Base-by-base conservation (phyloP, 92 coral and sea anemone genomes). In the Palythoa grandis region DNA sequence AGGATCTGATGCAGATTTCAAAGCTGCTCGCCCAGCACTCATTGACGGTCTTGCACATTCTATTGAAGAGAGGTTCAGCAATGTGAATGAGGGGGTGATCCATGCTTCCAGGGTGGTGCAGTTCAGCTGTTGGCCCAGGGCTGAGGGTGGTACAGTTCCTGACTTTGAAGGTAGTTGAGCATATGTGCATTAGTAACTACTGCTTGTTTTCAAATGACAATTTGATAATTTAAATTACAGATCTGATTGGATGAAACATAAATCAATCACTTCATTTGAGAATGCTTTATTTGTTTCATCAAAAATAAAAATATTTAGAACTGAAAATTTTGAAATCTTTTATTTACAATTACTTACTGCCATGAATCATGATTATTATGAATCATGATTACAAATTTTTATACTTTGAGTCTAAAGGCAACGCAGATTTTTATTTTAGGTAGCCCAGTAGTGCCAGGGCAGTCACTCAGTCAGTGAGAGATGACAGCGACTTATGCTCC, bases 171-270 rank as follows among this genome's bases (percentile, higher is more conserved):
- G n/a, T 70, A 70, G 75, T 16, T 60, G 67, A 60, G 67, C 67
- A 60, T 60, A 17, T 60, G 20, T 60, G 67, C 67, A 60, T 60
- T 11, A 60, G 15, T 11, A 60, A 60, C 67, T 70, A 70, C 74
- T 70, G 74, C 25, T 70, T 35, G 40, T 35, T 70, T 70, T 70
- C 74, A 70, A 70, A 70, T 70, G 74, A 70, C 74, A 70, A 70
- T 70, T 70, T n/a, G n/a, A n/a, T n/a, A n/a, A n/a, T n/a, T n/a
- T n/a, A 70, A 70, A 70, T 70, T 70, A 70, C 74, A 70, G 74
- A 70, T 70, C 74, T 70, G 47, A 70, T 70, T 25, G 47, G 74
- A 70, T 70, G 74, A 70, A 70, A 70, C 74, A 70, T 70, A 67
- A 25, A 25, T 70, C 74, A 70, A 70, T 70, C 74, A 70, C 74